phyloP scores from a whole-genome alignment of 2,888 invertebrate genomes.

The Tetanocera ferruginea region DNA sequence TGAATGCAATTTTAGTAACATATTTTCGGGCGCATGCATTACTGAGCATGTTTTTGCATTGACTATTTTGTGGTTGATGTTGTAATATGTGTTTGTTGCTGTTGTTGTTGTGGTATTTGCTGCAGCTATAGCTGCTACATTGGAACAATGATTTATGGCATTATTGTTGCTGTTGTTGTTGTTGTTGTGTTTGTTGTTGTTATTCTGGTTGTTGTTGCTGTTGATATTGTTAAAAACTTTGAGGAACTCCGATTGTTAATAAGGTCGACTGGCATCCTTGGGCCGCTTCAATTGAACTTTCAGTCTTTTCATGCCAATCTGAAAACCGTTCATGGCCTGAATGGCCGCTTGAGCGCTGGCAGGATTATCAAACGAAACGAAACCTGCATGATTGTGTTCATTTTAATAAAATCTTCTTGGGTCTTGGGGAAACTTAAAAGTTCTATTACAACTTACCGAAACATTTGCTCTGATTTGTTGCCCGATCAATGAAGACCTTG shows the following conservation, averaged over 20 bases:
- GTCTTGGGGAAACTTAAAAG: no score
- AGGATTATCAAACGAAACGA: slow-evolving; percentile 99
- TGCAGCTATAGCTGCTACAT: slow-evolving; percentile 43
- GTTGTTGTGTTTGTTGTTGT: slow-evolving; percentile 38
- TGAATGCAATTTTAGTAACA: slow-evolving; percentile 31
- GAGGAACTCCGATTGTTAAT: slow-evolving; percentile 82
- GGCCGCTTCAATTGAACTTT: slow-evolving; percentile 99
- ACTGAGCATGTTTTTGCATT: neutral
- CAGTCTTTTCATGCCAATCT: slow-evolving; percentile 99
- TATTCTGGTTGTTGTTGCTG: slow-evolving; percentile 32
- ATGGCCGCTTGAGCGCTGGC: slow-evolving; percentile 98
- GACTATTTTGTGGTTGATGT: slow-evolving; percentile 1
- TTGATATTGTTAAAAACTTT: slow-evolving; percentile 55
- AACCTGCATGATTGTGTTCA: slow-evolving; percentile 77
- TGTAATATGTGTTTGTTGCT: slow-evolving; percentile 15
- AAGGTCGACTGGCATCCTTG: slow-evolving; percentile 97
- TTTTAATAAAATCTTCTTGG: slow-evolving; percentile 24
- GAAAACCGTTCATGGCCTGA: slow-evolving; percentile 99
- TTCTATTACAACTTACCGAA: slow-evolving; percentile 96
- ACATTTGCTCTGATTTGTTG: slow-evolving; percentile 99
- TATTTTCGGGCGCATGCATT: slow-evolving; percentile 13
- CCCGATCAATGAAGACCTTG: slow-evolving; percentile 99
- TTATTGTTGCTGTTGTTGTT: slow-evolving; percentile 26
- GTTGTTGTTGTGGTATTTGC: slow-evolving; percentile 39
- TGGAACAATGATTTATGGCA: slow-evolving; percentile 34